phyloP scores from a whole-genome alignment of 1,140 invertebrate genomes.

The Formica selysi region DNA sequence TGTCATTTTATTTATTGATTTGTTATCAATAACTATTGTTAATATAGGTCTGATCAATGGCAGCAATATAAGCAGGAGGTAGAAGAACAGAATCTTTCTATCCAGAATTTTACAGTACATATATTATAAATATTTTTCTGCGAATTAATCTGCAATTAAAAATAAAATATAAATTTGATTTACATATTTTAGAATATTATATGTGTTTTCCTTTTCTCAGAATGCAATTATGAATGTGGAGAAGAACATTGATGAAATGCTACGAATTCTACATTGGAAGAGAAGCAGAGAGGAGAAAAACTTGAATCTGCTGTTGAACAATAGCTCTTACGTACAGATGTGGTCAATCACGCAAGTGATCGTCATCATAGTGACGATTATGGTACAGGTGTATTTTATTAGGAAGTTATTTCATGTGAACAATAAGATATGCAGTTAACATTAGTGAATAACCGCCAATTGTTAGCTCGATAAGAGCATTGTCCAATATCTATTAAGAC shows the following conservation, averaged over 20 bases:
- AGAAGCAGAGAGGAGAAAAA: conserved; percentile 92
- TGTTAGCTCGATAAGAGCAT: background rate
- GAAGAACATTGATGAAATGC: conserved; percentile 94
- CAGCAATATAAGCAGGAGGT: conserved; percentile 96
- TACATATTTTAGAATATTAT: background rate
- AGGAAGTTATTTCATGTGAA: conserved; percentile 94
- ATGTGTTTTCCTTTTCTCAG: conserved; percentile 87
- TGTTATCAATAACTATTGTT: background rate
- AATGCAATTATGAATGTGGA: conserved; percentile 92
- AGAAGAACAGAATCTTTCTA: conserved; percentile 94
- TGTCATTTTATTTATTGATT: background rate
- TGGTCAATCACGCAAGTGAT: conserved; percentile 95
- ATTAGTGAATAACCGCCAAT: background rate
- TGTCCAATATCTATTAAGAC: conserved; percentile 5
- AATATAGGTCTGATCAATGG: conserved; percentile 94
- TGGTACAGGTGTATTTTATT: conserved; percentile 95
- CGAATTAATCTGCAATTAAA: background rate
- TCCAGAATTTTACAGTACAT: conserved; percentile 95
- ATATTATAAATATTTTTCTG: background rate
- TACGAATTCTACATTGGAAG: conserved; percentile 93
- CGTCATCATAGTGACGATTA: conserved; percentile 92
- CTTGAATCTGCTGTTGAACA: conserved; percentile 93
- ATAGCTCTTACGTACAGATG: conserved; percentile 94
- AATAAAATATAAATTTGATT: background rate
- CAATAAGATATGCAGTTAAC: conserved; percentile 88